Base-by-base conservation (phyloP, 2,888 invertebrate genomes). In the Sepioteuthis lessoniana region DNA sequence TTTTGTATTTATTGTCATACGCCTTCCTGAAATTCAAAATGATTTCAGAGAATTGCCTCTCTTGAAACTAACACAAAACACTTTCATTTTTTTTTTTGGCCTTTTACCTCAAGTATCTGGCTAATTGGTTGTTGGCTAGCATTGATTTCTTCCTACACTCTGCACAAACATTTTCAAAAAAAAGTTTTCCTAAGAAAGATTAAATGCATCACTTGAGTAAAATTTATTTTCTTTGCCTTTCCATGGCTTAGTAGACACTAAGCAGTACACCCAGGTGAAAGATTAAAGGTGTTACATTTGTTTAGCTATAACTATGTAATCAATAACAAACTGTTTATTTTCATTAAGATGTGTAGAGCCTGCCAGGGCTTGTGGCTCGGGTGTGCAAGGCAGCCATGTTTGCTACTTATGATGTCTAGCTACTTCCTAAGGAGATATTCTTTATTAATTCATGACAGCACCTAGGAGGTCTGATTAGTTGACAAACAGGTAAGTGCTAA, bases 111-210 rank as follows among this genome's bases (percentile, higher is more conserved):
- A 76, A 76, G 31, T 76, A 76, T 76, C 76, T 8, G 2, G 76
- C 76, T 76, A 76, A 76, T 76, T n/a, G 31, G 31, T 76, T n/a
- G 76, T 76, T 76, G 10, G 31, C n/a, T n/a, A 13, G n/a, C 76
- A 76, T 76, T 76, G 76, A 76, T 76, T 76, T n/a, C 76, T 31
- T 60, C 28, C 60, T 28, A 60, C 7, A n/a, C 8, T 8, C 10
- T n/a, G 13, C 76, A 76, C 31, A 31, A 76, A 55, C 55, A 55
- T 55, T 55, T 55, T 25, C 55, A 55, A 76, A 50, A 50, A 50
- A 50, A 50, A 76, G 76, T 76, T 76, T 76, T 76, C 76, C 76
- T n/a, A 76, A n/a, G n/a, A 76, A 76, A n/a, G 50, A n/a, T n/a
- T 76, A 13, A 76, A 76, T 76, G 76, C 76, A n/a, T 76, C n/a